These are phyloP conservation scores for Margarornis squamiger DNA, from an alignment of 2,797 vertebrate genomes.

Conservation along the genomic window DNA sequence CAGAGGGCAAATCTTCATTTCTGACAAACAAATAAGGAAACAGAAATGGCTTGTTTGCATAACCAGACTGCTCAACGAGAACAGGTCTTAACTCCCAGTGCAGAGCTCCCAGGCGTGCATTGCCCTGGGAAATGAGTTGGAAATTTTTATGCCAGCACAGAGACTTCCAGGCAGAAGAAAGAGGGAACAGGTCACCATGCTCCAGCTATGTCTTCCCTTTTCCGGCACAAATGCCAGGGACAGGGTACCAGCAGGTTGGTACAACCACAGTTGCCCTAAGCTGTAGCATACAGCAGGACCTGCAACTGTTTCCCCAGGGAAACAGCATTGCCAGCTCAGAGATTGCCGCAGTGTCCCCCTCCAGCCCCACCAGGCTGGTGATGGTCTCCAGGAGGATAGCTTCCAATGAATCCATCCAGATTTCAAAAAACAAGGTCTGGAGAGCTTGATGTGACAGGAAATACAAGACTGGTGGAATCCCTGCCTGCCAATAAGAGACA, in stretches of 20 bases:
- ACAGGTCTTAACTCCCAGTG: neutral
- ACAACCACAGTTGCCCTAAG: neutral
- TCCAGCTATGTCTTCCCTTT: rapidly evolving
- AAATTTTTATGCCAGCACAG: neutral
- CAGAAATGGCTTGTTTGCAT: neutral
- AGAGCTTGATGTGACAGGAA: neutral
- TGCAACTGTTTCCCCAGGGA: neutral
- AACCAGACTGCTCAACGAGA: rapidly evolving
- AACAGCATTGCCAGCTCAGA: neutral
- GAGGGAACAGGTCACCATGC: neutral
- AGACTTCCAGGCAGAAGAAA: neutral
- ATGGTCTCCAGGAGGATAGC: neutral
- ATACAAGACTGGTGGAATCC: neutral
- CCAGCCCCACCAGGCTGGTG: neutral
- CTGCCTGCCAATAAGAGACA: neutral
- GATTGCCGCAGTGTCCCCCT: neutral
- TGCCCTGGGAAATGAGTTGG: neutral
- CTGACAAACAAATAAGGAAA: neutral
- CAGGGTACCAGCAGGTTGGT: neutral
- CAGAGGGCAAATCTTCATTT: neutral
- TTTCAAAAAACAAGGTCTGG: neutral
- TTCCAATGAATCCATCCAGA: neutral
- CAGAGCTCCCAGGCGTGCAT: rapidly evolving
- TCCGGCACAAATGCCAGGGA: neutral
- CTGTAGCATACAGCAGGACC: neutral